Conservation (phyloP, 2,113 vertebrate species). For the Casuarius casuarius region DNA sequence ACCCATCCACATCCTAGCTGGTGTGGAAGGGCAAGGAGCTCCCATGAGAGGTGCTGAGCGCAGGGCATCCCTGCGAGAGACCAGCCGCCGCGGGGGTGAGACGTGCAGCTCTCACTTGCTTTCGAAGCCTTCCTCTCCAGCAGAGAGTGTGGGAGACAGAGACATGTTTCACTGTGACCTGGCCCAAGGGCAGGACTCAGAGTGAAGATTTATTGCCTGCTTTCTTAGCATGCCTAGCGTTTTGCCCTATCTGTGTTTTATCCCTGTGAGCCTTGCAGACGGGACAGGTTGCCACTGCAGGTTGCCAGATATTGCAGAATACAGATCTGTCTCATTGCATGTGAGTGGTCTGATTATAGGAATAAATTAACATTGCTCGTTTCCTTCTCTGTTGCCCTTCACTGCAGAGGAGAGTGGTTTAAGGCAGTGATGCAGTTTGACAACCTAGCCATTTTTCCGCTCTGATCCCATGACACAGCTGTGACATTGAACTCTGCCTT, state of each 20-base stretch:
- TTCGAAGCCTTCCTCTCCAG: neutral
- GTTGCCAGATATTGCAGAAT: neutral
- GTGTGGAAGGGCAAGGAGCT: neutral
- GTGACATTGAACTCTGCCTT: neutral
- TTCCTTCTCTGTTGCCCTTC: neutral
- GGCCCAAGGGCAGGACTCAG: neutral
- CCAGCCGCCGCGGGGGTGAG: neutral
- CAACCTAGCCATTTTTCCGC: neutral
- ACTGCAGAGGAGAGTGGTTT: neutral
- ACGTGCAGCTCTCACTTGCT: neutral
- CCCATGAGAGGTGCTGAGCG: neutral
- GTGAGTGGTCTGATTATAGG: neutral
- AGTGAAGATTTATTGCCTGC: neutral
- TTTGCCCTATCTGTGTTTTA: neutral
- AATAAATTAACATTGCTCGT: neutral
- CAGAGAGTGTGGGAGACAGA: neutral
- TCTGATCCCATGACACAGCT: neutral
- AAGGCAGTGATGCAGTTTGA: neutral
- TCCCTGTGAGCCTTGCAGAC: neutral
- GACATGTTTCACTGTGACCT: neutral
- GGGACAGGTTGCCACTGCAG: neutral
- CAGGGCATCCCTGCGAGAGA: neutral
- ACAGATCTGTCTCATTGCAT: neutral
- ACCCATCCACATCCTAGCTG: neutral
- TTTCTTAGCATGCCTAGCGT: neutral